A percentile compares a stretch with the other conserved stretches of the same genome.
Evolutionary conservation across 2,797 vertebrate genomes (phyloP).

Genomic region (Acropternis orthonyx): DNA sequence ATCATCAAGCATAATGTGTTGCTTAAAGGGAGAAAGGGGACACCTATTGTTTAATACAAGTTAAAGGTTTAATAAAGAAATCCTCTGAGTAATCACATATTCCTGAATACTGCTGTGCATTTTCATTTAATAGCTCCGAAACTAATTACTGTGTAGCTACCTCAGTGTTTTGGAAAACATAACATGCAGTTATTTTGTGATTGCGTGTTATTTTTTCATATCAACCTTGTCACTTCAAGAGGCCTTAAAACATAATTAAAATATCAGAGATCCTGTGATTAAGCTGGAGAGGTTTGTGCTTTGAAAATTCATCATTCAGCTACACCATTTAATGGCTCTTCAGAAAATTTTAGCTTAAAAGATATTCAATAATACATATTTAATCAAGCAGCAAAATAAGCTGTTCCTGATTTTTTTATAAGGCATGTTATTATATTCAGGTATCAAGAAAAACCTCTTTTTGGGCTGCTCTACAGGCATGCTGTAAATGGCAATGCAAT

Average conservation of each 20-base stretch:
- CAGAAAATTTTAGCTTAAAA: constrained; percentile 18
- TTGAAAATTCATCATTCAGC: not conserved
- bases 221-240: constrained; percentile 32
- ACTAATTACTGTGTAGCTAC: constrained; percentile 44
- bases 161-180: constrained; percentile 32
- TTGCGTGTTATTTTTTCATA: constrained; percentile 35
- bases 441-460: not conserved
- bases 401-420: not conserved
- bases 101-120: not conserved
- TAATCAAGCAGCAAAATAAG: constrained; percentile 21
- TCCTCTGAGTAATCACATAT: constrained; percentile 11
- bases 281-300: not conserved
- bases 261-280: constrained; percentile 19
- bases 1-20: not conserved
- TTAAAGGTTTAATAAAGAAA: constrained; percentile 36
- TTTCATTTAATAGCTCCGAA: constrained; percentile 31
- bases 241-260: constrained; percentile 12
- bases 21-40: not conserved
- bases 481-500: not conserved
- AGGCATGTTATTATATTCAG: not conserved
- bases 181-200: constrained; percentile 31
- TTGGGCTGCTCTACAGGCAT: not conserved
- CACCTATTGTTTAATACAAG: not conserved
- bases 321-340: not conserved
- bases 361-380: not conserved